phyloP scores from a whole-genome alignment of 2,113 vertebrate genomes.

The Machaerirhynchus nigripectus region DNA sequence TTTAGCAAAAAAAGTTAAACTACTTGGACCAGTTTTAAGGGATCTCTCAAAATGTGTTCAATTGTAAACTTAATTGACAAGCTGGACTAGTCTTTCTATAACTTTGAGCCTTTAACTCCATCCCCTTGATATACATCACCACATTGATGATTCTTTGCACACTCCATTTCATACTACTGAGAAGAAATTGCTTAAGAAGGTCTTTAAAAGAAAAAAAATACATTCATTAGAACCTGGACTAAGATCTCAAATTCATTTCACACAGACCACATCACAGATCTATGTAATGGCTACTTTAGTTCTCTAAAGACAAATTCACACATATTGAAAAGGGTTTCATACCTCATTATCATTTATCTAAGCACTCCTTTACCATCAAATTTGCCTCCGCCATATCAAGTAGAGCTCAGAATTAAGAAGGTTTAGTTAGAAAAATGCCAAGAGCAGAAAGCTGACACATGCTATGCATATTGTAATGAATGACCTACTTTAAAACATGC shows the following conservation, averaged over 20 bases:
- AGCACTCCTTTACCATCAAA: neutral
- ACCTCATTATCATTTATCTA: slow-evolving; percentile 20
- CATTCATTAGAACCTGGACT: neutral
- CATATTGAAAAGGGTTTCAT: neutral
- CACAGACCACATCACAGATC: neutral
- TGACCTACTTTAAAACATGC: slow-evolving; percentile 10
- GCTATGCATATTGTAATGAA: neutral
- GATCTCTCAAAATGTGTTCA: neutral
- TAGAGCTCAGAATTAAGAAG: neutral
- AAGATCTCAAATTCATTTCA: neutral
- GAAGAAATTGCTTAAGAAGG: neutral
- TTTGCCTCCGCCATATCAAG: neutral
- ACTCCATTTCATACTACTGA: neutral
- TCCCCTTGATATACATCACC: neutral
- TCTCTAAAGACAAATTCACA: neutral
- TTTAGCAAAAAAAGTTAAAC: neutral
- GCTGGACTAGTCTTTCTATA: neutral
- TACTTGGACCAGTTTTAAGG: neutral
- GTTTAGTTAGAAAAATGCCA: neutral
- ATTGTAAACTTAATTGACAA: neutral
- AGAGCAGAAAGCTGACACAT: neutral
- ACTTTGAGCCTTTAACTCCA: neutral
- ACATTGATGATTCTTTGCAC: neutral
- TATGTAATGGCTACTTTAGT: neutral
- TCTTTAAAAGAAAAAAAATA: neutral